Evolutionary conservation across 2,888 invertebrate genomes (phyloP), one percentile per base, ranked within the genome.

Genomic region (Trimorus sp.): DNA sequence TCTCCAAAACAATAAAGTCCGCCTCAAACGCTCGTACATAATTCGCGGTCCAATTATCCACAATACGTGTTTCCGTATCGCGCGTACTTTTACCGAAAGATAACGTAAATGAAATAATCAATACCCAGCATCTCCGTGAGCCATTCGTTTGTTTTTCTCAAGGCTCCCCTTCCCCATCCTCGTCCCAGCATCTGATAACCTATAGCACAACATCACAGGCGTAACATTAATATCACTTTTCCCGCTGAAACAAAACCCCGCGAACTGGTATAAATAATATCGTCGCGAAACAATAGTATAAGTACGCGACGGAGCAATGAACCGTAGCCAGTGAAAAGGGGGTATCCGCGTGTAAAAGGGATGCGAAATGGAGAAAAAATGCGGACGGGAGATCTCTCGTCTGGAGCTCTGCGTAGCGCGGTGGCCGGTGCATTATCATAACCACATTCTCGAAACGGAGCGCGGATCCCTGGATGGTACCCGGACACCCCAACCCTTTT

Each of bases 401-500:
- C 86, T 85, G 85, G 82, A 86, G 84, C 85, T 87, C 87, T 89
- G 90, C 91, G 91, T 91, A 91, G 90, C 89, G 88, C 90, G 87
- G 90, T 90, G 91, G 90, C 90, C 89, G 87, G 87, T 89, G 87
- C 90, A 91, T 91, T 91, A 91, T 91, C 91, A 91, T 91, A 91
- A 91, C 90, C 89, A 88, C 90, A 91, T 90, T 90, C 91, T 89
- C 89, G 88, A 86, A 86, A 87, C 88, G 84, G 84, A 84, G 84
- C 82, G 85, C 85, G 84, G 86, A 86, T 85, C 86, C 84, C 85
- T 40, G 81, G 87, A 85, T 84, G 82, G 65, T 85, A 86, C 87
- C 86, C 85, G 86, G 87, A 86, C 88, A 86, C 87, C 82, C 84
- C 85, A 85, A 80, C 85, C 84, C 84, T 82, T 83, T 84, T 83